A percentile compares a stretch with the other conserved stretches of the same genome.
Evolutionary conservation across 2,888 invertebrate species (phyloP).

Genomic region (Hydrotaea diabolus): DNA sequence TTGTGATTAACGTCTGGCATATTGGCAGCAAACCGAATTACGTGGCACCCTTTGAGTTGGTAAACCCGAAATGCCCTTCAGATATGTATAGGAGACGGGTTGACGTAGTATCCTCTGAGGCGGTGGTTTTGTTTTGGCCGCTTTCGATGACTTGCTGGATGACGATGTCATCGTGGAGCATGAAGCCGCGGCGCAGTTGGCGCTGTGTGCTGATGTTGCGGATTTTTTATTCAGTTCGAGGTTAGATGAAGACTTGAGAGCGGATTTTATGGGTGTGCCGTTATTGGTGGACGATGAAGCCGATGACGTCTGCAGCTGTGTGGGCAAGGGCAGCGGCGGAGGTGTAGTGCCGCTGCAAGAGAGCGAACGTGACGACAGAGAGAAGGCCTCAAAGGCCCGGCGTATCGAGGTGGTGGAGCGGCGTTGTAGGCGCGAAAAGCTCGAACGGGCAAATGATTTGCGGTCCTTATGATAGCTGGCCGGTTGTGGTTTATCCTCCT

Average conservation of each 20-base stretch:
- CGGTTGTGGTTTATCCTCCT: not conserved
- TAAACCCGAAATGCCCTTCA: conserved; percentile 89
- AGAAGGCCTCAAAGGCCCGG: conserved; percentile 87
- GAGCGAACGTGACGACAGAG: conserved; percentile 84
- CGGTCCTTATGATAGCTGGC: conserved; percentile 66
- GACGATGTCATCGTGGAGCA: not conserved
- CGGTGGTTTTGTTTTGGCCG: conserved; percentile 81
- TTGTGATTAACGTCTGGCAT: conserved; percentile 76
- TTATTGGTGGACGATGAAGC: conserved; percentile 60
- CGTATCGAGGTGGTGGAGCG: conserved; percentile 86
- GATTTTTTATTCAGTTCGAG: conserved; percentile 73
- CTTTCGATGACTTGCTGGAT: conserved; percentile 59
- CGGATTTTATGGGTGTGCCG: conserved; percentile 74
- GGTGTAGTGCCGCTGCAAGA: conserved; percentile 83
- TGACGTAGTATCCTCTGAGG: conserved; percentile 89
- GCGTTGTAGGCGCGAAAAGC: conserved; percentile 80
- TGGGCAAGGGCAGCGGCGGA: conserved; percentile 68
- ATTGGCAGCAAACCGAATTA: conserved; percentile 80
- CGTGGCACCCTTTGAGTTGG: conserved; percentile 91
- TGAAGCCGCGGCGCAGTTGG: conserved; percentile 55
- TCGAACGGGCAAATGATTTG: conserved; percentile 74
- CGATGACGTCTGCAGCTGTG: conserved; percentile 43
- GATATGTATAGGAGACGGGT: conserved; percentile 90
- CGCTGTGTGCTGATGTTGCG: conserved; percentile 63
- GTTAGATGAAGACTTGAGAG: conserved; percentile 74